Evolutionary conservation across 2,888 invertebrate genomes (phyloP).

Genomic region (Biston betularia): DNA sequence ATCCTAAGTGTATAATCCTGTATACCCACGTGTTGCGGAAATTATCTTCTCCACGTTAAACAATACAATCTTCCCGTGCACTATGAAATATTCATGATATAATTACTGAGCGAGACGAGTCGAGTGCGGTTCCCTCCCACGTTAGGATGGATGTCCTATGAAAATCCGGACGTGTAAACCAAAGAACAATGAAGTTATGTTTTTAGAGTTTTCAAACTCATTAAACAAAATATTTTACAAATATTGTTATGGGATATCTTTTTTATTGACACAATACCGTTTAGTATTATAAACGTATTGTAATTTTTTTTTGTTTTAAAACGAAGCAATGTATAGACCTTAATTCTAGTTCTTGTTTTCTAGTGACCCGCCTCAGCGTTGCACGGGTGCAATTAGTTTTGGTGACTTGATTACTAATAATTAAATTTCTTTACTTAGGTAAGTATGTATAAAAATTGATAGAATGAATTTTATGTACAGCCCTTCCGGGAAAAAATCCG

Average conservation of each 20-base stretch:
- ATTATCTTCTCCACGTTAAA: conserved; percentile 14
- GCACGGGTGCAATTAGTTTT: too few relatives aligned
- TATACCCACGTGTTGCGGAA: not conserved
- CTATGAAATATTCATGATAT: conserved; percentile 54
- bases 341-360: too few relatives aligned
- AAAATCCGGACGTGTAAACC: conserved; percentile 20
- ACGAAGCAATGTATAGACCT: too few relatives aligned
- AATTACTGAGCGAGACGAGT: conserved; percentile 56
- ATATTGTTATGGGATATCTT: not conserved
- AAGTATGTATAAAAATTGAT: too few relatives aligned
- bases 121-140: conserved; percentile 53
- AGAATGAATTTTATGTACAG: too few relatives aligned
- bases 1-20: not conserved
- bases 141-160: conserved; percentile 37
- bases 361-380: too few relatives aligned
- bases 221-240: not conserved
- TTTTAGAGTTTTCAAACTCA: not conserved
- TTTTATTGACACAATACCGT: too few relatives aligned
- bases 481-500: too few relatives aligned
- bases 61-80: conserved; percentile 42
- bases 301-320: too few relatives aligned
- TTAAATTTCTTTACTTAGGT: too few relatives aligned
- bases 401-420: too few relatives aligned
- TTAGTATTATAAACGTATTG: too few relatives aligned
- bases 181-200: conserved; percentile 19